phyloP scores from a whole-genome alignment of 64 coral and sea anemone genomes.

The Pachyseris speciosa region DNA sequence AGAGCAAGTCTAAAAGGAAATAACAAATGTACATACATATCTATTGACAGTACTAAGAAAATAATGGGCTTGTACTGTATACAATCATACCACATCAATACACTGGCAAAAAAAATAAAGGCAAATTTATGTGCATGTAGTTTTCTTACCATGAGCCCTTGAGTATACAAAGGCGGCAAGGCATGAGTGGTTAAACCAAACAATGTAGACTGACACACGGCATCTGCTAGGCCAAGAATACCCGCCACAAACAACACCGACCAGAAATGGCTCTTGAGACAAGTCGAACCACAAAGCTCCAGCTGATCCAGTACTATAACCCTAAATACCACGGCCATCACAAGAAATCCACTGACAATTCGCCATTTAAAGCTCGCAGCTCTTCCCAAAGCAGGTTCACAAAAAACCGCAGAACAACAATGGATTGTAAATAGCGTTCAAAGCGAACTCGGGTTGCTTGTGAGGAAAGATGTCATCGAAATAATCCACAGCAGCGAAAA shows the following conservation, averaged over 20 bases:
- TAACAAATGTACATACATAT: too few relatives aligned
- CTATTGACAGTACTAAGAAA: too few relatives aligned
- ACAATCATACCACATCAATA: too few relatives aligned
- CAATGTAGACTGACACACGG: constrained; percentile 90
- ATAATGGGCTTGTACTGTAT: too few relatives aligned
- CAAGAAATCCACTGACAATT: constrained; percentile 75
- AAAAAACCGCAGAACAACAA: constrained; percentile 92
- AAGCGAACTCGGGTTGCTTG: constrained; percentile 87
- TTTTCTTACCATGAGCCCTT: constrained; percentile 87
- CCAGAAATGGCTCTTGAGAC: constrained; percentile 89
- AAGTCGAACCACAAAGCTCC: constrained; percentile 87
- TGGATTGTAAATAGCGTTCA: constrained; percentile 92
- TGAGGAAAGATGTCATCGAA: constrained; percentile 91
- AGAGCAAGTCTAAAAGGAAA: too few relatives aligned
- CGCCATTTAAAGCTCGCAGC: constrained; percentile 86
- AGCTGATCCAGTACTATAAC: constrained; percentile 85
- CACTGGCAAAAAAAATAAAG: too few relatives aligned
- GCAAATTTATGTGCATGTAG: too few relatives aligned
- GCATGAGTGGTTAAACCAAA: constrained; percentile 94
- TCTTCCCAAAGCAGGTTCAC: constrained; percentile 88
- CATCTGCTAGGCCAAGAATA: constrained; percentile 83
- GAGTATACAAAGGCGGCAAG: constrained; percentile 88
- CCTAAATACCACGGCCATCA: constrained; percentile 75
- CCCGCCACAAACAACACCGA: constrained; percentile 81
- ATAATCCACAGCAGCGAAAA: constrained; percentile 91